Base-by-base conservation (phyloP, 1,140 invertebrate genomes). In the Parasteatoda tepidariorum region DNA sequence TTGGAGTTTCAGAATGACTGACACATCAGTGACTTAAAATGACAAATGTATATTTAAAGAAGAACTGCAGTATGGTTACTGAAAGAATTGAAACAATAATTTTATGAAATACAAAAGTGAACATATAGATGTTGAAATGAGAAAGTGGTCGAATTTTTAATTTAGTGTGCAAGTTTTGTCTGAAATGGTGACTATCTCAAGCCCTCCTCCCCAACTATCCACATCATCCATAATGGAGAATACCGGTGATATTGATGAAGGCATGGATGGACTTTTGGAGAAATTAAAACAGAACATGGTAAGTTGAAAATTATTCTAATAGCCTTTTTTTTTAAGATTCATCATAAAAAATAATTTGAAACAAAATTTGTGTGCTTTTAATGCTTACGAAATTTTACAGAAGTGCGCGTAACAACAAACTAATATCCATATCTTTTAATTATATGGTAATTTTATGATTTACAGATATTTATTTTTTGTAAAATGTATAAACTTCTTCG, bases 271-370 rank as follows among this genome's bases (percentile, higher is more conserved):
- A 15, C 55, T 82, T 22, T 15, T 82, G 13, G 78, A 71, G 24
- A 48, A 82, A 31, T 22, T 82, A 31, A 82, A 82, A 34, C 22
- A 26, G 22, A 82, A 57, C 66, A 70, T 82, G 78, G 78, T 82
- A 22, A 82, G 78, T 59, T 33, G 22, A 7, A 48, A 7, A 48
- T 18, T 48, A 9, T 18, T 18, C 18, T 48, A n/a, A n/a, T n/a
- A n/a, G n/a, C n/a, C n/a, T n/a, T n/a, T n/a, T n/a, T n/a, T n/a
- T n/a, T n/a, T n/a, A n/a, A n/a, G n/a, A n/a, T n/a, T n/a, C n/a
- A n/a, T n/a, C n/a, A n/a, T n/a, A n/a, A n/a, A n/a, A n/a, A n/a
- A n/a, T n/a, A n/a, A n/a, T n/a, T n/a, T n/a, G n/a, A n/a, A n/a
- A n/a, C n/a, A n/a, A n/a, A n/a, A n/a, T n/a, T n/a, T n/a, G n/a